Conservation (phyloP, 2,888 invertebrate genomes). For the Hirudinaria manillensis region DNA sequence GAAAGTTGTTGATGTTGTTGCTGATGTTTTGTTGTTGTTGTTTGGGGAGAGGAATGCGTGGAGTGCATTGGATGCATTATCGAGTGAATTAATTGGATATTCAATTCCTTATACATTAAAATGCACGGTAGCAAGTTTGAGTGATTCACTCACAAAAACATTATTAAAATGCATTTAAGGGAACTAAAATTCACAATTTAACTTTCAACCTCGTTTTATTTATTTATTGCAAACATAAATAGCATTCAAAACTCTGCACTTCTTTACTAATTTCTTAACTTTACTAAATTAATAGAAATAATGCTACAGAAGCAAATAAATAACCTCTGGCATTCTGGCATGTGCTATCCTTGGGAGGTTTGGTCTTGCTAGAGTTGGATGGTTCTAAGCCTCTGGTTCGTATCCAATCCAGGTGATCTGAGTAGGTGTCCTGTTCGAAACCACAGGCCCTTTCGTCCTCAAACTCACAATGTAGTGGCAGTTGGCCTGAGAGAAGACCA, state of each 20-base stretch:
- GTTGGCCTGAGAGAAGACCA: conserved; percentile 13
- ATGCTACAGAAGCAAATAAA: no score
- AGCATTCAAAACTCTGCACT: no score
- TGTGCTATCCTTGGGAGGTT: conserved; percentile 48
- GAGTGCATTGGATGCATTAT: not conserved
- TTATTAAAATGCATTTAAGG: no score
- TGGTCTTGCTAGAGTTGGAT: conserved; percentile 40
- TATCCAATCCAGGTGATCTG: conserved; percentile 41
- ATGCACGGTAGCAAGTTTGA: no score
- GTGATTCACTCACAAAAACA: no score
- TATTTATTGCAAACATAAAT: no score
- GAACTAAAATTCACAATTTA: no score
- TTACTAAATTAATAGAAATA: no score
- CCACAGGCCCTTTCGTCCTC: conserved; percentile 38
- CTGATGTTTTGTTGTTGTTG: conserved; percentile 1
- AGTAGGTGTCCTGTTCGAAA: conserved; percentile 34
- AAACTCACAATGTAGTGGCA: conserved; percentile 36
- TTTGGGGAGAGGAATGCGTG: not conserved
- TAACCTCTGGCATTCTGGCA: conserved; percentile 43
- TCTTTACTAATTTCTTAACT: no score
- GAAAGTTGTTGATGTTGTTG: not conserved
- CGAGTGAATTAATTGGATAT: no score
- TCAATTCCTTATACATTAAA: no score
- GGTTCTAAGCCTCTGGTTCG: conserved; percentile 14
- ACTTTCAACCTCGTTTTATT: no score